Conservation (phyloP, 2,113 vertebrate genomes). For the Aramus guarauna region DNA sequence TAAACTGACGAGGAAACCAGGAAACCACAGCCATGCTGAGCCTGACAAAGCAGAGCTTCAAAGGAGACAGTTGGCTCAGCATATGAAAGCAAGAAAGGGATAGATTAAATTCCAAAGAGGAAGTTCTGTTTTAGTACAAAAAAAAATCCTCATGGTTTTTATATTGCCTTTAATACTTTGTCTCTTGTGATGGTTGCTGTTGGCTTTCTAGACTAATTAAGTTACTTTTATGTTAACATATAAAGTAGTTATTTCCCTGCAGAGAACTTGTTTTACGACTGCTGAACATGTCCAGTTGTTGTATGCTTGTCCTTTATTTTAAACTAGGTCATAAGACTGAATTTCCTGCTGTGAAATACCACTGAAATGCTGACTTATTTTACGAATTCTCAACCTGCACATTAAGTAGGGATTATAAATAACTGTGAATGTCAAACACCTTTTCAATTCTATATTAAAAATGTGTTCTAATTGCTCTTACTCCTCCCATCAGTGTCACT, state of each 20-base stretch:
- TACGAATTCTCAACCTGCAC: conserved; percentile 17
- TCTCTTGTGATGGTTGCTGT: not conserved
- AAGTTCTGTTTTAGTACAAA: not conserved
- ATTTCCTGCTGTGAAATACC: conserved; percentile 35
- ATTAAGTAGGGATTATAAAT: conserved; percentile 40
- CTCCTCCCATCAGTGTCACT: conserved; percentile 29
- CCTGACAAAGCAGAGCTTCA: conserved; percentile 13
- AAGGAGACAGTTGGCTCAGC: conserved; percentile 8
- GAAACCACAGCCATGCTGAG: not conserved
- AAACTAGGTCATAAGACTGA: conserved; percentile 32
- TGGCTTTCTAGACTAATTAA: conserved; percentile 51
- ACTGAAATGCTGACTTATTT: conserved; percentile 14
- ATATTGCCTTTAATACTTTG: not conserved
- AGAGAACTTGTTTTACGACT: conserved; percentile 7
- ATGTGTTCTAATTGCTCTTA: not conserved
- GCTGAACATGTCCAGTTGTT: not conserved
- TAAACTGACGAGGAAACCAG: not conserved
- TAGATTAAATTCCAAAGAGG: not conserved
- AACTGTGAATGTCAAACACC: conserved; percentile 29
- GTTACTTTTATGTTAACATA: conserved; percentile 32
- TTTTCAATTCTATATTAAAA: conserved; percentile 36
- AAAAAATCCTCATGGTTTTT: not conserved
- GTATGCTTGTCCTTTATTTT: not conserved
- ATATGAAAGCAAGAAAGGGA: not conserved
- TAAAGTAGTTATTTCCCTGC: conserved; percentile 37